Evolutionary conservation across 2,888 invertebrate genomes (phyloP).

Genomic region (Drymonia ruficornis): DNA sequence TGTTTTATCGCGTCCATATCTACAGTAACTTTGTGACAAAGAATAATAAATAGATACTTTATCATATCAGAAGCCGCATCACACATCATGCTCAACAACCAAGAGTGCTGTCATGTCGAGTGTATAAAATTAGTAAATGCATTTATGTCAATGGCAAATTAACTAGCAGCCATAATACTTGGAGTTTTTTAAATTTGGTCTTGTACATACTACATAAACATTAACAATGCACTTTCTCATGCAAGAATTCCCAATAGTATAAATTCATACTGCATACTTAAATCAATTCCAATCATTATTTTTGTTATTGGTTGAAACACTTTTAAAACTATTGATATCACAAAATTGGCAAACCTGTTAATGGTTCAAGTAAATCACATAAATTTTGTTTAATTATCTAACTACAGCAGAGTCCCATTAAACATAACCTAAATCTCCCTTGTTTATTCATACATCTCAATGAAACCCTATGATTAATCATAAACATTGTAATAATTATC

Average conservation of each 20-base stretch:
- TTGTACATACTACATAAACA: conserved; percentile 10
- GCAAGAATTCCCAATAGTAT: not conserved
- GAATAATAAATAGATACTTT: conserved; percentile 31
- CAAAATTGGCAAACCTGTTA: conserved; percentile 50
- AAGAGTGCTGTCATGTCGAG: conserved; percentile 68
- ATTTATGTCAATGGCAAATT: conserved; percentile 45
- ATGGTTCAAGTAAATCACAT: conserved; percentile 39
- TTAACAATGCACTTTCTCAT: conserved; percentile 6
- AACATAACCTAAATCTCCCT: conserved; percentile 1
- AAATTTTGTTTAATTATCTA: conserved; percentile 1
- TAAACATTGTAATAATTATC: not conserved
- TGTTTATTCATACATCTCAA: conserved; percentile 9
- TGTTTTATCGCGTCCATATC: conserved; percentile 57
- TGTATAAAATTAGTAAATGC: conserved; percentile 74
- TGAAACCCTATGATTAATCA: not conserved
- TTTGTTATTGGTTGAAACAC: conserved; percentile 19
- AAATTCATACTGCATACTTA: not conserved
- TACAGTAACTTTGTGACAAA: conserved; percentile 46
- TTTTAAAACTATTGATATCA: conserved; percentile 55
- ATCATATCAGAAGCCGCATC: conserved; percentile 17
- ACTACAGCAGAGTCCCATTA: not conserved
- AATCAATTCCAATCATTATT: conserved; percentile 21
- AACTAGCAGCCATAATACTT: conserved; percentile 33
- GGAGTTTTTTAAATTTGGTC: conserved; percentile 13
- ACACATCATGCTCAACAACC: conserved; percentile 27